Conservation (phyloP, 2,888 invertebrate genomes). For the Oligia fasciuncula region DNA sequence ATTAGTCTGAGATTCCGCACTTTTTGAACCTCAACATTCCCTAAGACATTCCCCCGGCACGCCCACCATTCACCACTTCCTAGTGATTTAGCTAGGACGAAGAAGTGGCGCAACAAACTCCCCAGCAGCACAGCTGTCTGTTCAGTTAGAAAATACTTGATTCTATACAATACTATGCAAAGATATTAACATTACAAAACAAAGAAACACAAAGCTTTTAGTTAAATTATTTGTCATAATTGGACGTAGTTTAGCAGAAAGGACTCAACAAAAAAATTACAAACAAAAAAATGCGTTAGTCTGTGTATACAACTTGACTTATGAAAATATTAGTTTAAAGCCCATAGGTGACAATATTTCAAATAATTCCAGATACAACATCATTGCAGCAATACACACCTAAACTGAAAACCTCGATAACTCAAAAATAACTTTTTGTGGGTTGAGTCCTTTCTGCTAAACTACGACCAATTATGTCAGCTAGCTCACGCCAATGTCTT, state of each 20-base stretch:
- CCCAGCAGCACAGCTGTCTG: neutral
- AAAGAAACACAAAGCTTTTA: neutral
- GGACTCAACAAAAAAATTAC: too few species aligned
- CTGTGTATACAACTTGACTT: too few species aligned
- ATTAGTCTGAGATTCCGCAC: neutral
- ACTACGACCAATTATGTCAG: too few species aligned
- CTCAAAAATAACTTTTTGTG: too few species aligned
- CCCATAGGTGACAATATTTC: too few species aligned
- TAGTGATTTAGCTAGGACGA: neutral
- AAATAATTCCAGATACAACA: too few species aligned
- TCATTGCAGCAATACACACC: too few species aligned
- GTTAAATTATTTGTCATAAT: neutral
- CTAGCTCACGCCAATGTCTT: neutral
- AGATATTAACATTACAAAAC: neutral
- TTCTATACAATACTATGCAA: neutral
- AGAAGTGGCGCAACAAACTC: neutral
- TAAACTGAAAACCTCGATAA: too few species aligned
- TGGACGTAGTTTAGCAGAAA: too few species aligned
- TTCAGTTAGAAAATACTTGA: neutral
- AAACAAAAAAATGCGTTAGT: too few species aligned
- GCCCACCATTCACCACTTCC: neutral
- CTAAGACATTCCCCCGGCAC: neutral
- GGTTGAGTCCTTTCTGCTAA: too few species aligned
- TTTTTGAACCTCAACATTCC: neutral
- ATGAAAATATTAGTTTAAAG: too few species aligned